Percentiles rank a stretch among this genome's conserved stretches.
Evolutionary conservation across 2,113 vertebrate genomes (phyloP).

Genomic region (Oreochromis spilurus): DNA sequence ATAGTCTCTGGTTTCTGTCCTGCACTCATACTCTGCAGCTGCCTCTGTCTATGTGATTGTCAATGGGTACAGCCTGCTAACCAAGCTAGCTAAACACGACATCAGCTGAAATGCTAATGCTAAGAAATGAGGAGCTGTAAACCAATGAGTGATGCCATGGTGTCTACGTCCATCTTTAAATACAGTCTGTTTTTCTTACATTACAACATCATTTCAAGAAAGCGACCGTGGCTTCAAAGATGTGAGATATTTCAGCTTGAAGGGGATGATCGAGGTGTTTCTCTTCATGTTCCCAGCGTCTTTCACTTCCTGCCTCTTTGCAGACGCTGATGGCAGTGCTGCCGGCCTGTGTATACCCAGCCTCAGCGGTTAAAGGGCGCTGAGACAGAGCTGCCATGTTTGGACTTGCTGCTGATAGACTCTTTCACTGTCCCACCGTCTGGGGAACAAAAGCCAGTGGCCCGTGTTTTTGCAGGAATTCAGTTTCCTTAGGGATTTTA

Average conservation of each 20-base stretch:
- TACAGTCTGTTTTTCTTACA: background rate
- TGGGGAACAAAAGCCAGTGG: background rate
- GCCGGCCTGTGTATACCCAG: background rate
- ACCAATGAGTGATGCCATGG: fast-evolving
- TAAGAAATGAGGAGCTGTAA: fast-evolving
- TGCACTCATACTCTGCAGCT: background rate
- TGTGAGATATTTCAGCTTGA: background rate
- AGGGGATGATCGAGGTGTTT: background rate
- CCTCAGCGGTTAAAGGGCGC: background rate
- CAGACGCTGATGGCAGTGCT: background rate
- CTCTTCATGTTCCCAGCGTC: background rate
- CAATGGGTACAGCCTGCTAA: background rate
- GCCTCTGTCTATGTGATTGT: background rate
- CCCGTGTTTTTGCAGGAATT: background rate
- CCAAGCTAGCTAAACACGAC: background rate
- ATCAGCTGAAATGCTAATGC: background rate
- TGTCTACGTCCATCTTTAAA: background rate
- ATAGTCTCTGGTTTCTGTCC: background rate
- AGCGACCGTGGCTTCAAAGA: background rate
- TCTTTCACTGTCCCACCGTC: background rate
- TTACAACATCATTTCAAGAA: fast-evolving
- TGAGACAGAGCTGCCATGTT: fast-evolving
- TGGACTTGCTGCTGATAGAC: background rate
- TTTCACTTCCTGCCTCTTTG: background rate
- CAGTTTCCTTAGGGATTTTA: background rate